Evolutionary conservation across 2,888 invertebrate species (phyloP).

Genomic region (Lottia scabra): DNA sequence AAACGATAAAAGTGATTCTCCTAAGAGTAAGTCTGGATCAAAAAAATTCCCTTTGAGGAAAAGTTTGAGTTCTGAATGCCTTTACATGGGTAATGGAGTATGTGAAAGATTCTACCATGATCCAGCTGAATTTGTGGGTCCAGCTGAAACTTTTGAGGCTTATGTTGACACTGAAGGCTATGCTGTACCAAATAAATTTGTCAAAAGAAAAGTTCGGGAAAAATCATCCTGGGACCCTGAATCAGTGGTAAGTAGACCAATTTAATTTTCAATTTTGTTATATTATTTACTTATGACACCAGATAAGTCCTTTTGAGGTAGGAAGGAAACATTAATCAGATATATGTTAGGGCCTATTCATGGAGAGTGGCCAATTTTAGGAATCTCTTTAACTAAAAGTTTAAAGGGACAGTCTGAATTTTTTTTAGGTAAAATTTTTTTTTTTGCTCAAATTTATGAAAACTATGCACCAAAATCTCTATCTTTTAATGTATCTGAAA

Average conservation of each 20-base stretch:
- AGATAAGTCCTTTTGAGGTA: too few species aligned
- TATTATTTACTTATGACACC: too few species aligned
- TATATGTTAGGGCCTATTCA: too few species aligned
- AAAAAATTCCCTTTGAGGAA: conserved; percentile 40
- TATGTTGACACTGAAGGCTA: conserved; percentile 59
- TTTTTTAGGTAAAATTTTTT: too few species aligned
- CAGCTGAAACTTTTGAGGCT: conserved; percentile 42
- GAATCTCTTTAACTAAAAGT: too few species aligned
- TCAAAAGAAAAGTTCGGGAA: conserved; percentile 26
- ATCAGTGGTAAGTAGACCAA: background rate
- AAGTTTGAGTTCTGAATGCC: conserved; percentile 57
- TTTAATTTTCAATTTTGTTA: too few species aligned
- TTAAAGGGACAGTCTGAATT: too few species aligned
- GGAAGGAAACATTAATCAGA: too few species aligned
- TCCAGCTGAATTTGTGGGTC: conserved; percentile 30
- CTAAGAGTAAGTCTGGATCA: conserved; percentile 21
- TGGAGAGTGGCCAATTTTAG: too few species aligned
- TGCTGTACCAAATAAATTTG: conserved; percentile 52
- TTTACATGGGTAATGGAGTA: conserved; percentile 30
- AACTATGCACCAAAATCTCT: too few species aligned
- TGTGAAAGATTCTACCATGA: conserved; percentile 47
- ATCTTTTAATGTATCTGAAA: too few species aligned
- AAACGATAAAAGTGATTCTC: conserved; percentile 9
- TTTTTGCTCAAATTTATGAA: too few species aligned
- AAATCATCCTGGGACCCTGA: conserved; percentile 11